phyloP scores from a whole-genome alignment of 2,888 invertebrate species.

The Euspilapteryx auroguttella region DNA sequence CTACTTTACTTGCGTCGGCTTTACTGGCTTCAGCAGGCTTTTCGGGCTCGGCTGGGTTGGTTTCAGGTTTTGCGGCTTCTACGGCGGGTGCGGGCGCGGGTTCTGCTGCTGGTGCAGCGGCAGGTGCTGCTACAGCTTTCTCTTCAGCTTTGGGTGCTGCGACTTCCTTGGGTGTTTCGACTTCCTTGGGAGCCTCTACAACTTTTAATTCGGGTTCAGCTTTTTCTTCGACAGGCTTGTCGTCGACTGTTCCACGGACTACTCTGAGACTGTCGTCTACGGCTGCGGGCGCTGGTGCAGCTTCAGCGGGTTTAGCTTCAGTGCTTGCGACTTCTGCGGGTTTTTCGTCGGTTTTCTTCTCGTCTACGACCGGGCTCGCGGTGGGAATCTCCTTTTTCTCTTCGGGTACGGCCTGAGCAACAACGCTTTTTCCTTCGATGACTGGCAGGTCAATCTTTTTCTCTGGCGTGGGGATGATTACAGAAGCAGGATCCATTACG shows the following conservation, averaged over 20 bases:
- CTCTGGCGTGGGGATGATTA: too few species aligned
- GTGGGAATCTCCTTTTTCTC: slow-evolving; percentile 19
- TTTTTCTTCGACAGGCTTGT: slow-evolving; percentile 11
- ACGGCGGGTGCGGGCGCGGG: slow-evolving; percentile 4
- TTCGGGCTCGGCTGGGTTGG: slow-evolving; percentile 8
- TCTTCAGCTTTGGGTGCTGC: slow-evolving; percentile 8
- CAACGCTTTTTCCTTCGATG: slow-evolving; percentile 30
- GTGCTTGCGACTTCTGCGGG: slow-evolving; percentile 10
- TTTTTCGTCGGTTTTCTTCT: slow-evolving; percentile 12
- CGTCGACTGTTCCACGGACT: slow-evolving; percentile 36
- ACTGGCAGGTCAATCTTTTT: slow-evolving; percentile 33
- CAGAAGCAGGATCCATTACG: slow-evolving; percentile 25
- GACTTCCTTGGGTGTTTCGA: slow-evolving; percentile 8
- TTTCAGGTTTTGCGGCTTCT: too few species aligned
- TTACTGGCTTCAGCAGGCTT: slow-evolving; percentile 1
- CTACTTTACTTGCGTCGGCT: slow-evolving; percentile 1
- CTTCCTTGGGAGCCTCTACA: slow-evolving; percentile 8
- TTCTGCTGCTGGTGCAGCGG: slow-evolving; percentile 9
- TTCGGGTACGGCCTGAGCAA: slow-evolving; percentile 23
- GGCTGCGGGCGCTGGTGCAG: slow-evolving; percentile 5
- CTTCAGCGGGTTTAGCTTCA: slow-evolving; percentile 5
- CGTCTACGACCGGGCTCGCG: slow-evolving; percentile 12
- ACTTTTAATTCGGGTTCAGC: slow-evolving; percentile 4
- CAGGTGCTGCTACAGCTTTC: slow-evolving; percentile 10
- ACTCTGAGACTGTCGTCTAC: slow-evolving; percentile 26